These are phyloP conservation scores for Volucella inflata DNA, from an alignment of 2,888 invertebrate species.

Conservation along the genomic window DNA sequence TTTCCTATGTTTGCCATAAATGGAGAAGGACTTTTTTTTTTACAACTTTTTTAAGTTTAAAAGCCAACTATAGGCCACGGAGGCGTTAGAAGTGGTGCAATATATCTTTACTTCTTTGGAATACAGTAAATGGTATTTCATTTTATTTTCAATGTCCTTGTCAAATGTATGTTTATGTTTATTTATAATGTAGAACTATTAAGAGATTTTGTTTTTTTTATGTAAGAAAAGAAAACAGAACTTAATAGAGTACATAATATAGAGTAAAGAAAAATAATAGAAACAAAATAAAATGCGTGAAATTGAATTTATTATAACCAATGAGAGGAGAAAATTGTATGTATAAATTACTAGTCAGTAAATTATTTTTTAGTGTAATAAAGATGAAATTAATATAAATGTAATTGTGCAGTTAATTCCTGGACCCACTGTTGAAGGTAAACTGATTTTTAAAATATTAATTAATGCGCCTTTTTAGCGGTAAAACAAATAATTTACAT, in stretches of 20 bases:
- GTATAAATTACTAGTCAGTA: constrained; percentile 75
- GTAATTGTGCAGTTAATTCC: background rate
- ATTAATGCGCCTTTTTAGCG: no score
- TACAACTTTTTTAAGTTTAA: constrained; percentile 27
- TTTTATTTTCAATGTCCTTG: constrained; percentile 41
- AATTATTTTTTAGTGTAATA: constrained; percentile 74
- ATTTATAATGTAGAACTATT: constrained; percentile 38
- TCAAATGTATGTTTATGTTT: constrained; percentile 32
- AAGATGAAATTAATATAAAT: constrained; percentile 60
- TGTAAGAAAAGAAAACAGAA: constrained; percentile 40
- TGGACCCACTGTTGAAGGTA: background rate
- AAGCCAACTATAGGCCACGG: constrained; percentile 36
- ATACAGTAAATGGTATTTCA: constrained; percentile 13
- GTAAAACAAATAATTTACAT: no score
- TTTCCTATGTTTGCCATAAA: constrained; percentile 58
- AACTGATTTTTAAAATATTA: no score
- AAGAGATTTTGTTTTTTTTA: constrained; percentile 16
- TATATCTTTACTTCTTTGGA: constrained; percentile 45
- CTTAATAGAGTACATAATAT: constrained; percentile 58
- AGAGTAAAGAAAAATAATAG: constrained; percentile 25
- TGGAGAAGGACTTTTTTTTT: constrained; percentile 7
- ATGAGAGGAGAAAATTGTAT: constrained; percentile 48
- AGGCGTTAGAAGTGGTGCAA: constrained; percentile 26
- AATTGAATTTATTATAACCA: constrained; percentile 47
- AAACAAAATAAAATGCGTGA: constrained; percentile 20